phyloP scores from a whole-genome alignment of 2,113 vertebrate species.

The Passer domesticus region DNA sequence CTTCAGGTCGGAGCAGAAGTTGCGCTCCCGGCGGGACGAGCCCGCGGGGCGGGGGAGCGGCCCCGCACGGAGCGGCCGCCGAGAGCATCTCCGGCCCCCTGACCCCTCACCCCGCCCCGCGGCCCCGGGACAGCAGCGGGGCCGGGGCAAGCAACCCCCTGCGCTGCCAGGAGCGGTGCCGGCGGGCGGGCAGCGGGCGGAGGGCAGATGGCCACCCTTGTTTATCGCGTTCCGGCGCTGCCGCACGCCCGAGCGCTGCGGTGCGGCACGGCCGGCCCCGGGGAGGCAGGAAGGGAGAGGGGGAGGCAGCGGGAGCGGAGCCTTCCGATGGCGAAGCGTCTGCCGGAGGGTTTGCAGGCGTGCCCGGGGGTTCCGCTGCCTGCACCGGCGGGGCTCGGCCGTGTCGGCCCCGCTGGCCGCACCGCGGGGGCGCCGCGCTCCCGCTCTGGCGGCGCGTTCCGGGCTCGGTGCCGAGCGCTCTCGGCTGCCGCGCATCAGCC shows the following conservation, averaged over 20 bases:
- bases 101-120: background rate
- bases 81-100: background rate
- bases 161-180: background rate
- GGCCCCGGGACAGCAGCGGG: background rate
- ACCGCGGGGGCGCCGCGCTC: conserved; percentile 4
- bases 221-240: background rate
- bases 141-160: too few relatives aligned
- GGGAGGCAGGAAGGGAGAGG: background rate
- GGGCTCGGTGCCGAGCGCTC: conserved; percentile 24
- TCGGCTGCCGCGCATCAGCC: background rate
- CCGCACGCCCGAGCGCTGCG: background rate
- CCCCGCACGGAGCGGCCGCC: background rate
- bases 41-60: background rate
- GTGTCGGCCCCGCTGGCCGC: background rate
- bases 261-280: background rate
- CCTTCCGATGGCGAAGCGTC: background rate
- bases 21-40: background rate
- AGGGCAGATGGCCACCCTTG: background rate
- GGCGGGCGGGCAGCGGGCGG: background rate
- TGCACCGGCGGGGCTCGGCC: background rate
- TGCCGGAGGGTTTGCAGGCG: background rate
- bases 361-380: background rate
- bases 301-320: background rate
- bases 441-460: background rate
- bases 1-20: conserved; percentile 17